A percentile compares a stretch with the other conserved stretches of the same genome.
phyloP scores from a whole-genome alignment of 2,797 vertebrate species.

The Crax fasciolata region DNA sequence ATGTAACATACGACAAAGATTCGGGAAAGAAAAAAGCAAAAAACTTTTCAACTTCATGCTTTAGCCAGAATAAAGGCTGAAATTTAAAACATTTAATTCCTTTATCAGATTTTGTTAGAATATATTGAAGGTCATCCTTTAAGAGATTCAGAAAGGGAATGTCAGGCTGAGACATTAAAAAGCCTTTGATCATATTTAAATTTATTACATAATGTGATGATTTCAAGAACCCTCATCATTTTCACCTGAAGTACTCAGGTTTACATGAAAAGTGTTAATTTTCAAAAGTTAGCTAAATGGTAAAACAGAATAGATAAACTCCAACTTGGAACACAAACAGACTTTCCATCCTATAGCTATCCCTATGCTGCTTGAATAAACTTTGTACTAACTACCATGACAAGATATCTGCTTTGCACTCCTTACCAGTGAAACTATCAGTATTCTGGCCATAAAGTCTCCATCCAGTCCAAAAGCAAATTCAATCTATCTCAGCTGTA shows the following conservation, averaged over 20 bases:
- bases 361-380: background rate
- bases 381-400: background rate
- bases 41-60: background rate
- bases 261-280: background rate
- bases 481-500: background rate
- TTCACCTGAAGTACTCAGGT: background rate
- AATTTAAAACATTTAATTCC: background rate
- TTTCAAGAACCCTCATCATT: background rate
- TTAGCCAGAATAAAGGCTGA: background rate
- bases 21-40: background rate
- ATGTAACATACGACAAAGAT: background rate
- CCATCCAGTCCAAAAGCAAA: background rate
- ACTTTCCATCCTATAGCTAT: background rate
- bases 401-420: background rate
- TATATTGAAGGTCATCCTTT: background rate
- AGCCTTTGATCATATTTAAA: background rate
- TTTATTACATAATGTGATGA: background rate
- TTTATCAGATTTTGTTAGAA: background rate
- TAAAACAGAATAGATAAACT: conserved; percentile 29
- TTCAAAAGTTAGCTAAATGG: conserved; percentile 23
- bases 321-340: conserved; percentile 24
- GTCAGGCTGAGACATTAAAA: conserved; percentile 17
- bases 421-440: background rate
- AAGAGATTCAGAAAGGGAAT: background rate
- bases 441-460: background rate